Evolutionary conservation across 2,888 invertebrate species (phyloP).

Genomic region (Coecobrya sp.): DNA sequence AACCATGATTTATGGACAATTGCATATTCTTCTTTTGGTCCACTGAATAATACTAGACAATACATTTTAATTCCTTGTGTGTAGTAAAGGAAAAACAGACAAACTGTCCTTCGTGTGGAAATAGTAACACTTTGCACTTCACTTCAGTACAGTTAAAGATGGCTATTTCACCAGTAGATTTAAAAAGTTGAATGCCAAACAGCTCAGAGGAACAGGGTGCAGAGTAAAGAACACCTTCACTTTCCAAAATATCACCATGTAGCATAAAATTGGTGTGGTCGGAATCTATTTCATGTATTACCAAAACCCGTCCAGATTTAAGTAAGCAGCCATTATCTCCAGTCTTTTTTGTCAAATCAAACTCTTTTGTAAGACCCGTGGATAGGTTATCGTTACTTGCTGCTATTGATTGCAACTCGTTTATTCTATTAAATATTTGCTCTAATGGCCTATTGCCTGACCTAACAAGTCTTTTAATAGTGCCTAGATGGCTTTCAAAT

Average conservation of each 20-base stretch:
- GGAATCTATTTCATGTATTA: not conserved
- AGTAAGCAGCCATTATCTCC: not conserved
- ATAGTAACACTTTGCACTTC: no score
- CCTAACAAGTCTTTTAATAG: not conserved
- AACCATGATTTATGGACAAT: not conserved
- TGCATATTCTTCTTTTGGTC: not conserved
- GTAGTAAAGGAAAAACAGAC: not conserved
- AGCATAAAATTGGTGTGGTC: not conserved
- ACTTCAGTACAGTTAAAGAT: no score
- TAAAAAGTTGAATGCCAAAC: not conserved
- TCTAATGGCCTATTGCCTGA: constrained; percentile 24
- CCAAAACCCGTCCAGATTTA: not conserved
- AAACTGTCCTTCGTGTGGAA: not conserved
- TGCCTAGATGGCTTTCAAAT: constrained; percentile 30
- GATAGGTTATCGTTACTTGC: no score
- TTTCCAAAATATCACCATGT: not conserved
- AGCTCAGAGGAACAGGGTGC: not conserved
- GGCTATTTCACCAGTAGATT: no score
- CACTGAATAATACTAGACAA: not conserved
- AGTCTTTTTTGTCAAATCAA: not conserved
- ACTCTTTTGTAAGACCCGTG: not conserved
- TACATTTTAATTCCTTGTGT: no score
- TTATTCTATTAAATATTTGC: constrained; percentile 36
- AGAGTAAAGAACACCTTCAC: not conserved
- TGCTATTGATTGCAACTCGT: not conserved